Evolutionary conservation across 2,888 invertebrate species (phyloP), one percentile per base, ranked within the genome.

Genomic region (Xylophagus ater): DNA sequence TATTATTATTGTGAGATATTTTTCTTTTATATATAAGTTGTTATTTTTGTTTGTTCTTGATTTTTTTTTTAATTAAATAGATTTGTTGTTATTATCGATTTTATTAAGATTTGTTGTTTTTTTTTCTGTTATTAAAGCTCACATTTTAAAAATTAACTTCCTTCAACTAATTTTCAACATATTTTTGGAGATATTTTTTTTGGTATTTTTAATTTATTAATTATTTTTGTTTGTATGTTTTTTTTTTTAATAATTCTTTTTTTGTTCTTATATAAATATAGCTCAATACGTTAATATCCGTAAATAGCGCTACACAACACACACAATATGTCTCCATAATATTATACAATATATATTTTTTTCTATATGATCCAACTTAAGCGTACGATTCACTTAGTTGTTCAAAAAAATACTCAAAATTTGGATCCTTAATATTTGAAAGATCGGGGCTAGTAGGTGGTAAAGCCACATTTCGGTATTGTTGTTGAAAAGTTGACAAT

Each of bases 321-420:
- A 35, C 12, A 26, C 25, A 18, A 35, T 26, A 35, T 18, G 25
- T 34, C 28, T 5, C 28, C n/a, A 8, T 28, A 9, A 8, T 29
- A 29, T 15, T 14, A 18, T 31, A 31, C 14, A 31, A 18, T 12
- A 31, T 12, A 17, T 17, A 28, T 5, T 28, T 28, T n/a, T 26
- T 34, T 8, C 14, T 19, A 25, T 33, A 33, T 4, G 30, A 19
- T 31, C n/a, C 25, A 43, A 33, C 55, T 70, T 66, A 76, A 62
- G 76, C 74, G 62, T 76, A 76, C 49, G 76, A 69, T 60, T 76
- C 74, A 65, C 76, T 76, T 64, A 76, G 62, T 58, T 73, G 71
- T 60, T 76, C 75, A 59, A 76, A 69, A 56, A 74, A 67, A 61
- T 72, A 74, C 60, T 70, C 73, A 60, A 75, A 70, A 57, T 68